Evolutionary conservation across 2,797 vertebrate genomes (phyloP), one percentile per base, ranked within the genome.

Genomic region (Silurus aristotelis): DNA sequence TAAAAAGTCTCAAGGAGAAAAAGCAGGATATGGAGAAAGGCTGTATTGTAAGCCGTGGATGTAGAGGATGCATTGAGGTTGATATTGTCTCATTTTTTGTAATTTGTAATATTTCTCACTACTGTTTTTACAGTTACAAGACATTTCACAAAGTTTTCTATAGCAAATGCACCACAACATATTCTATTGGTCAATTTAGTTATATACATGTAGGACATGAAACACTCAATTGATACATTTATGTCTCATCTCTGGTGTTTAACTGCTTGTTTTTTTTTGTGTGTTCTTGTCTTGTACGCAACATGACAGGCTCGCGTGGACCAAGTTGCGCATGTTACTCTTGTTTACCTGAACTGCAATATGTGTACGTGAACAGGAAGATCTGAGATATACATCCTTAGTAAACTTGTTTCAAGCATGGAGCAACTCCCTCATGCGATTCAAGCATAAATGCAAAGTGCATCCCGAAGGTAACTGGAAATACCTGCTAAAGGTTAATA

Each of bases 401-500:
- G 13, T 6, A 63, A 20, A 46, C 13, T 61, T 22, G 58, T 78
- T 60, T 78, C 58, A 43, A 8, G 22, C 20, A n/a, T 1, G 31
- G 43, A 79, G 22, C 75, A 60, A 27, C 4, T 55, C 13, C 64
- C 25, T 61, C 55, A 22, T 56, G 66, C 14, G 0, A 72, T 61
- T 72, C 38, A 48, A 22, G 27, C 66, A 72, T 67, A n/a, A 68
- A 13, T 52, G 12, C 70, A 71, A 83, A 78, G 48, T 20, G 25
- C 61, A 86, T 86, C 22, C 75, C 61, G 48, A 60, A 83, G 70
- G 58, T 75, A 66, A 61, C 84, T 86, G 61, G 58, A 83, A 60
- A 64, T 77, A 88, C 82, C 82, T 61, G 83, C 7, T 31, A 87
- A 86, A 86, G 86, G 87, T 90, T 90, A 88, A 91, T 89, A 87